Evolutionary conservation across 2,113 vertebrate genomes (phyloP), one percentile per base, ranked within the genome.

Genomic region (Spheniscus mendiculus): DNA sequence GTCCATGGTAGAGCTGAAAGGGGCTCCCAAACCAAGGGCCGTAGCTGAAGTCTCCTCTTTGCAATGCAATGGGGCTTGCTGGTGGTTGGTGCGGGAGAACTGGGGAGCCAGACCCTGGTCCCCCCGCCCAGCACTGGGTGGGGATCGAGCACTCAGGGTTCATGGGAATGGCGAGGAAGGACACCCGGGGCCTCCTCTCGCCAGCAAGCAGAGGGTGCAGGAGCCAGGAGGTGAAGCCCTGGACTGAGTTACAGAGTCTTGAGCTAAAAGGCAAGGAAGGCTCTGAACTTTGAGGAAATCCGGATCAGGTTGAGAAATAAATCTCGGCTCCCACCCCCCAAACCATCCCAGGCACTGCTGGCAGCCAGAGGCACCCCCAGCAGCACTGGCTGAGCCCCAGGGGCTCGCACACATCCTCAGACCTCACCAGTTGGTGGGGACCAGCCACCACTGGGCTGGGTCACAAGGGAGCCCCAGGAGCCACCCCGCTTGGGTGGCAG

Each of bases 81-180:
- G 40, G 49, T 44, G 36, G 38, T 22, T 23, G 2, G 21, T 11
- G 40, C 32, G 29, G n/a, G 47, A 66, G 36, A 71, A 34, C 4
- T 2, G 84, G 34, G 77, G 19, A 55, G 32, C 7, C 56, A 56
- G 52, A 42, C 5, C 66, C 62, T 4, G 34, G 23, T 47, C 20
- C 45, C 18, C 2, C 3, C 2, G 1, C 27, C 65, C 3, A 2
- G 66, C 32, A 20, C 23, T 6, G 27, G 36, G 38, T 36, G 49
- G 32, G 53, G 30, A 67, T 34, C 0, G 1, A 77, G 65, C 36
- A 36, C 38, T 55, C 9, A 0, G 15, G 10, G 36, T 6, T 25
- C 15, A 1, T 2, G 36, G 56, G 34, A 32, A 49, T 2, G 9
- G 26, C 1, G 40, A 84, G 67, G 58, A 76, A 78, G 72, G 70